phyloP scores from a whole-genome alignment of 1,140 invertebrate species.

The Psix sp. region DNA sequence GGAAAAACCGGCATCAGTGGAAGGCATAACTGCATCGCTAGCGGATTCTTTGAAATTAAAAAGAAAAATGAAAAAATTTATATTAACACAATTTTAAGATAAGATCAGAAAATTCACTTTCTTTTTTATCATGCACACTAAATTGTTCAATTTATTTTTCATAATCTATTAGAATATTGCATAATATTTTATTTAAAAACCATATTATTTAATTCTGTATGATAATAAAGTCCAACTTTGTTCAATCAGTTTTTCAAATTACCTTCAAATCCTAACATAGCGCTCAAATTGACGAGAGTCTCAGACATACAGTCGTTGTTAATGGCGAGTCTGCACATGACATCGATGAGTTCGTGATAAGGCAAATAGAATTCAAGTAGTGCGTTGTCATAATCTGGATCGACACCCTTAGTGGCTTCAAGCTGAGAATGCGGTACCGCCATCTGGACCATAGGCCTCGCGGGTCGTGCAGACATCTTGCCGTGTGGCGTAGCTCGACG shows the following conservation, averaged over 20 bases:
- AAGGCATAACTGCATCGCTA: no score
- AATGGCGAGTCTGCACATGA: constrained; percentile 91
- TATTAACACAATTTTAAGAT: no score
- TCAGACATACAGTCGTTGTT: constrained; percentile 88
- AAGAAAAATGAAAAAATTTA: no score
- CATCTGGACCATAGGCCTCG: constrained; percentile 92
- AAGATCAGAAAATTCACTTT: no score
- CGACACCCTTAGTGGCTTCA: constrained; percentile 83
- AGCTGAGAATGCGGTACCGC: constrained; percentile 86
- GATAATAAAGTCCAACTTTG: no score
- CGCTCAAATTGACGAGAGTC: constrained; percentile 86
- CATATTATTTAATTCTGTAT: no score
- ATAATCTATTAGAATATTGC: no score
- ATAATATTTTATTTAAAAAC: no score
- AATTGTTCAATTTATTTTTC: no score
- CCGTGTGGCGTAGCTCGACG: constrained; percentile 79
- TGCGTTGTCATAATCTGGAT: constrained; percentile 87
- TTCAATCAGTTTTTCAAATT: constrained; percentile 1
- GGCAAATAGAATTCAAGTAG: constrained; percentile 87
- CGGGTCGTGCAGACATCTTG: constrained; percentile 81
- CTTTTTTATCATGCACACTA: no score
- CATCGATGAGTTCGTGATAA: constrained; percentile 90
- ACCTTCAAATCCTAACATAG: constrained; percentile 91
- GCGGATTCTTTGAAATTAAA: no score
- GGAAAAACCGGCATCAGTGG: no score